These are phyloP conservation scores for Sycobia sp. DNA, from an alignment of 1,140 invertebrate genomes.

Conservation along the genomic window DNA sequence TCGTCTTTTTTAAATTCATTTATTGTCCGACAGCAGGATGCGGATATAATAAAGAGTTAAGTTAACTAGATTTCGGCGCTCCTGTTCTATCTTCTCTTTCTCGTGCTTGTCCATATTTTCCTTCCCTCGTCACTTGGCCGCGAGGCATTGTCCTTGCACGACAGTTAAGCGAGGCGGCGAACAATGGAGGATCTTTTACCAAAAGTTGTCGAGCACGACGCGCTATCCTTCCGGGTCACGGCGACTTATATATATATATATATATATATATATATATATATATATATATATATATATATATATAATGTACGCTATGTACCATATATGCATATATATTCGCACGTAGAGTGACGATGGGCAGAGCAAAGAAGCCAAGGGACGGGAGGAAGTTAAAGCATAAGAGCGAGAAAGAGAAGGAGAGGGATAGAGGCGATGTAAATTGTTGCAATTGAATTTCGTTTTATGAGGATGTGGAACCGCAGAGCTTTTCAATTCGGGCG, in stretches of 20 bases:
- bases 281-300: no score
- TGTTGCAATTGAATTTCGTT: constrained; percentile 19
- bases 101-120: not conserved
- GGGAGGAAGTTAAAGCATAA: no score
- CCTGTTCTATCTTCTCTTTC: not conserved
- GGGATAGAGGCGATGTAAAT: constrained; percentile 5
- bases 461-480: no score
- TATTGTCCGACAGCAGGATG: not conserved
- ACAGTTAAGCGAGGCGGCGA: constrained; percentile 9
- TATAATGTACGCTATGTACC: no score
- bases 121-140: constrained; percentile 4
- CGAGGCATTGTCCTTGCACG: constrained; percentile 5
- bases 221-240: not conserved
- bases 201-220: constrained; percentile 1
- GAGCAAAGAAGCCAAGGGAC: no score
- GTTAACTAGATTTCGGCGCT: not conserved
- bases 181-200: constrained; percentile 16
- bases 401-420: no score
- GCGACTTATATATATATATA: no score
- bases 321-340: no score
- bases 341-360: no score
- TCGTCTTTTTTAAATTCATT: constrained; percentile 5
- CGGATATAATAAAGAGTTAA: constrained; percentile 7
- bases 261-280: no score
- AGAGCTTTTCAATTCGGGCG: no score